Evolutionary conservation across 2,888 invertebrate genomes (phyloP).

Genomic region (Ormyrus pomaceus): DNA sequence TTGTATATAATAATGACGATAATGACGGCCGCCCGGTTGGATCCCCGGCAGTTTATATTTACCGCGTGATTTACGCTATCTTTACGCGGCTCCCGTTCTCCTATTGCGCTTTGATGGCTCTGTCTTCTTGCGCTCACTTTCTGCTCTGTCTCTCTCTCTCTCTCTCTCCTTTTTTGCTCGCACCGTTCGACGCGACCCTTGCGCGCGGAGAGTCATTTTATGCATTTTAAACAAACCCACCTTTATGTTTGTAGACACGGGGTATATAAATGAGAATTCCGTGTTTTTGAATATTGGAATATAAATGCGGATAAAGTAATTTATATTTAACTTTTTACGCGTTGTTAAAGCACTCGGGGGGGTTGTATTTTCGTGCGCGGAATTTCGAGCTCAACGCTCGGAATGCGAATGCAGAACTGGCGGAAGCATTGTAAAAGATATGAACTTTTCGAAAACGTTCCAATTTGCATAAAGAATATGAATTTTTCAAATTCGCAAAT

Average conservation of each 20-base stretch:
- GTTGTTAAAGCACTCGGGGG: no score
- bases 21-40: neutral
- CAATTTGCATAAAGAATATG: no score
- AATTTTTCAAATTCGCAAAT: no score
- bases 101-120: conserved; percentile 17
- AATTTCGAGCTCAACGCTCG: neutral
- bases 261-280: conserved; percentile 12
- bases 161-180: neutral
- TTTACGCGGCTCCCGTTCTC: conserved; percentile 11
- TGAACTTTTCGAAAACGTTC: no score
- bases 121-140: no score
- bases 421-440: no score
- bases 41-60: conserved; percentile 6
- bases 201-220: no score
- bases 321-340: conserved; percentile 23
- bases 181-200: no score
- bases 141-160: no score
- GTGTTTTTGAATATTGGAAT: conserved; percentile 28
- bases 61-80: conserved; percentile 31
- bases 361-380: neutral
- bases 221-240: conserved; percentile 5
- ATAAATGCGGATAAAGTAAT: conserved; percentile 2
- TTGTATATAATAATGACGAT: conserved; percentile 14
- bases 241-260: conserved; percentile 12
- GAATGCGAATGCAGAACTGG: no score